Percentiles rank a stretch among this genome's conserved stretches.
phyloP scores from a whole-genome alignment of 2,113 vertebrate genomes.

The Psilopsiagon aurifrons region DNA sequence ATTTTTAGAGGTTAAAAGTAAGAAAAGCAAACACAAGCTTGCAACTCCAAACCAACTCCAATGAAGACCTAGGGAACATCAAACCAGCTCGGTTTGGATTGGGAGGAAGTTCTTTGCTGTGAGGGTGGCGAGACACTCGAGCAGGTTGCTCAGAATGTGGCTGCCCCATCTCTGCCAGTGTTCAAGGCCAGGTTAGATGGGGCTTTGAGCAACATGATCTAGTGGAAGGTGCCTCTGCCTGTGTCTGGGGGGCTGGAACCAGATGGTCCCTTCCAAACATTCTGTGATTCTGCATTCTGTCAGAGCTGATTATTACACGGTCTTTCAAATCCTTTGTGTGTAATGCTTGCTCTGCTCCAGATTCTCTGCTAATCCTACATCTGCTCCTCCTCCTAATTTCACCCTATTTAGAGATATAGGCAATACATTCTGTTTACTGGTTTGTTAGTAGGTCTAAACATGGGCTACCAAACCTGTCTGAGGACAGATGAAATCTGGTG shows the following conservation, averaged over 20 bases:
- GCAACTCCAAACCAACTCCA: background rate
- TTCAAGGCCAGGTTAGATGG: background rate
- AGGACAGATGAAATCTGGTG: background rate
- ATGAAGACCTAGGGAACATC: background rate
- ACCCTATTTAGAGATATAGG: background rate
- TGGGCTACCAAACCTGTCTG: background rate
- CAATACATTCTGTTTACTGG: background rate
- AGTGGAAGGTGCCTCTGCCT: background rate
- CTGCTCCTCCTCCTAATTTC: background rate
- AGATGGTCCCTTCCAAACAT: background rate
- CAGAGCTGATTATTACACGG: background rate
- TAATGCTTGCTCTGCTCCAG: background rate
- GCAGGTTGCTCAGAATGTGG: background rate
- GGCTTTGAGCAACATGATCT: background rate
- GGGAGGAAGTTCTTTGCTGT: background rate
- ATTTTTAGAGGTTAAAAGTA: background rate
- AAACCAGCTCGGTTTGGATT: background rate
- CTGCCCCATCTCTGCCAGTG: background rate
- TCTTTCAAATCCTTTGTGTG: background rate
- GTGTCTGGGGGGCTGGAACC: background rate
- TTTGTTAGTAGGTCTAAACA: background rate
- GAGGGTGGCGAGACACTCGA: background rate
- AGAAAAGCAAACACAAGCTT: background rate
- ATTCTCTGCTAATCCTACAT: background rate
- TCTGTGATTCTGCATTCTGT: background rate